A percentile compares a stretch with the other conserved stretches of the same genome.
Evolutionary conservation across 2,113 vertebrate genomes (phyloP).

Genomic region (Chiloscyllium plagiosum): DNA sequence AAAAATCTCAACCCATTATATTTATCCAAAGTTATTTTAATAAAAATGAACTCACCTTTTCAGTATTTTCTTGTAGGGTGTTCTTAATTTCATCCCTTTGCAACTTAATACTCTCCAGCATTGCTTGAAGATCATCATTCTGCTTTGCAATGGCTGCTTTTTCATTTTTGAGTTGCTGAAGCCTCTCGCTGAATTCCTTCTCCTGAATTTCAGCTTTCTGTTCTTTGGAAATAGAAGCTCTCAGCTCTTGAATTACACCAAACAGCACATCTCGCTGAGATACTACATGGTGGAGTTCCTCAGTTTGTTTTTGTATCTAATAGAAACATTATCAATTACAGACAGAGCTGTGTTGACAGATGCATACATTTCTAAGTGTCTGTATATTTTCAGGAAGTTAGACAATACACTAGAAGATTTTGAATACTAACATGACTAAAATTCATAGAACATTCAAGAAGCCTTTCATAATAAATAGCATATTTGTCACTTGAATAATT

Average conservation of each 20-base stretch:
- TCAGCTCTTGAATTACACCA: neutral
- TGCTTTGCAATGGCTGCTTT: neutral
- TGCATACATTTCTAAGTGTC: neutral
- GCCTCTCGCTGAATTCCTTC: neutral
- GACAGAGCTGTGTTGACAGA: neutral
- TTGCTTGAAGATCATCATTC: neutral
- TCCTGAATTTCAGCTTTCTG: neutral
- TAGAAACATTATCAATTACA: neutral
- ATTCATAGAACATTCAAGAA: neutral
- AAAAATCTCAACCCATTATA: neutral
- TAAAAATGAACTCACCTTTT: neutral
- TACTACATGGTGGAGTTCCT: neutral
- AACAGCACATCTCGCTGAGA: slow-evolving; percentile 12
- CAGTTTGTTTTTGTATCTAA: neutral
- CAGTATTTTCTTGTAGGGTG: neutral
- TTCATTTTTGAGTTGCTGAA: neutral
- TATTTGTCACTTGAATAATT: neutral
- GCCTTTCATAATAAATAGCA: neutral
- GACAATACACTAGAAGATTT: neutral
- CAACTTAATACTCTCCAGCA: neutral
- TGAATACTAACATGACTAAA: neutral
- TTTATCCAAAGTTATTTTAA: neutral
- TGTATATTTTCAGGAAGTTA: neutral
- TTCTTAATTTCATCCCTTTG: neutral
- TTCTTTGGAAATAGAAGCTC: neutral